Evolutionary conservation across 1,140 invertebrate genomes (phyloP).

Genomic region (Anastrepha obliqua): DNA sequence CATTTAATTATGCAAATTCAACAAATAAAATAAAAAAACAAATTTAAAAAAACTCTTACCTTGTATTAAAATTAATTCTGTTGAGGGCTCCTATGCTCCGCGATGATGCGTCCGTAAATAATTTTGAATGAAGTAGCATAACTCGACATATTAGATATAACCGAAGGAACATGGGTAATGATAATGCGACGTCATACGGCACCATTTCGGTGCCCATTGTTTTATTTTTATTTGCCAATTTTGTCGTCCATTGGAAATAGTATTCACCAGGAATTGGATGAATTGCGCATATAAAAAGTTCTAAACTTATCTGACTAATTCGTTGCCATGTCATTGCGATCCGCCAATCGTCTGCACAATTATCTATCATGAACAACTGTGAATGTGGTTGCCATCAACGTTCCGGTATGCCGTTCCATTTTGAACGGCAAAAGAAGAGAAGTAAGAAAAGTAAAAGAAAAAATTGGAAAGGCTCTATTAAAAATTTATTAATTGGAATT

Average conservation of each 20-base stretch:
- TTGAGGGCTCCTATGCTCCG: slow-evolving; percentile 97
- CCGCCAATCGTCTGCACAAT: slow-evolving; percentile 99
- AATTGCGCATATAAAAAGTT: slow-evolving; percentile 95
- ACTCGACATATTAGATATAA: slow-evolving; percentile 99
- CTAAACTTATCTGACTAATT: slow-evolving; percentile 93
- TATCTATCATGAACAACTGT: slow-evolving; percentile 99
- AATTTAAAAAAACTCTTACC: slow-evolving; percentile 72
- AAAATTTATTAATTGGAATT: slow-evolving; percentile 31
- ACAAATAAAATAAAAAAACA: neutral
- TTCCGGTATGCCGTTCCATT: neutral
- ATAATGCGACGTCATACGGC: slow-evolving; percentile 96
- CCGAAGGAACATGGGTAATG: slow-evolving; percentile 99
- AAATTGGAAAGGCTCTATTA: slow-evolving; percentile 27
- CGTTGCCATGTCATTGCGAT: slow-evolving; percentile 99
- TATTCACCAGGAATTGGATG: slow-evolving; percentile 98
- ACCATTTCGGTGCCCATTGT: slow-evolving; percentile 88
- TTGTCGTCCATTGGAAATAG: slow-evolving; percentile 96
- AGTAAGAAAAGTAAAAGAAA: neutral
- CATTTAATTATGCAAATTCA: no score
- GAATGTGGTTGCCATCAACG: neutral
- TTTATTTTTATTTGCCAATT: slow-evolving; percentile 93
- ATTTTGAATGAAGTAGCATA: slow-evolving; percentile 98
- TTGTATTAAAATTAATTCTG: slow-evolving; percentile 99
- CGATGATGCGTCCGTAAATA: slow-evolving; percentile 98
- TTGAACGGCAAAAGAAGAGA: neutral